Evolutionary conservation across 2,888 invertebrate genomes (phyloP), one percentile per base, ranked within the genome.

Genomic region (Sinhomidia bicolor): DNA sequence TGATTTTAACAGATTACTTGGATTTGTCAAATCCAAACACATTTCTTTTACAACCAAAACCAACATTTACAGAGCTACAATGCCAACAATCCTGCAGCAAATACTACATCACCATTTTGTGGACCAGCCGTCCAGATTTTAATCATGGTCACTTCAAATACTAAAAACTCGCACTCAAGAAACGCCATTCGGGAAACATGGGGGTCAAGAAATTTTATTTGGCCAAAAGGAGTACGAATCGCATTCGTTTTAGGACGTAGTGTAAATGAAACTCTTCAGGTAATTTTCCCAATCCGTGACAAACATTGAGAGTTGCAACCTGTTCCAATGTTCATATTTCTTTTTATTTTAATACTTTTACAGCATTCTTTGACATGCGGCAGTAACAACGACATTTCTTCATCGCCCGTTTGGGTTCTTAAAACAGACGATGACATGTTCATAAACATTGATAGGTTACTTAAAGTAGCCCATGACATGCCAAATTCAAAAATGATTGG

Each of bases 401-500:
- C 89, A 3, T 85, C 88, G 12, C 95, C 95, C 0, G 95, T 95
- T 65, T 97, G 96, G 94, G 94, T 97, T 26, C 95, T 98, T 93
- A 98, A 98, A 94, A 96, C 96, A 4, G 97, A 98, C 91, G 97
- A 98, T 92, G 98, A 98, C 92, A 97, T 97, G 94, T 97, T 96
- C 93, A 95, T 98, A 0, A 97, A 97, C 93, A 94, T 97, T 87
- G 95, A 95, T 81, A 88, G 92, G 1, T 90, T 92, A 20, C 87
- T 93, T 10, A 86, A 90, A 81, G 91, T 91, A n/a, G 79, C 90
- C 14, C 89, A 90, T 47, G 91, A 91, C 41, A 89, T 89, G 89
- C 90, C 90, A 57, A 85, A 89, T 71, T 90, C 92, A 44, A 91
- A 91, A 89, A 89, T 92, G 90, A 91, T 92, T 71, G 98, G 97